phyloP scores from a whole-genome alignment of 2,797 vertebrate genomes.

The Dicrostonyx torquatus region DNA sequence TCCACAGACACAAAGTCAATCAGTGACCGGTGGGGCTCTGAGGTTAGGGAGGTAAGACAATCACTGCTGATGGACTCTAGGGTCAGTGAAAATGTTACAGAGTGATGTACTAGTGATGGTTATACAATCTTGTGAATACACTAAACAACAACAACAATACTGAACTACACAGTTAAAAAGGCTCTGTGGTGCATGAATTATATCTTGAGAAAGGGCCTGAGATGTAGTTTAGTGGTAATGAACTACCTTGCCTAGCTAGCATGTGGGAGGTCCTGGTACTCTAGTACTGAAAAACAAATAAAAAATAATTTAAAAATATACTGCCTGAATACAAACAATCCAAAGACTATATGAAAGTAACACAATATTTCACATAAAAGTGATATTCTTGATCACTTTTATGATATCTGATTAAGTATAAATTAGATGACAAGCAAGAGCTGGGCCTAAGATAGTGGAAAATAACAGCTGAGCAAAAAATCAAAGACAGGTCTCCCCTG shows the following conservation, averaged over 20 bases:
- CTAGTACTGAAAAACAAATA: not conserved
- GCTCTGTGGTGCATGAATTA: not conserved
- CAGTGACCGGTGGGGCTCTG: not conserved
- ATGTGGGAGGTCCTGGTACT: not conserved
- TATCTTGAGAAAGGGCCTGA: not conserved
- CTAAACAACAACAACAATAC: not conserved
- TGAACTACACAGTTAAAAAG: not conserved
- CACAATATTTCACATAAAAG: not conserved
- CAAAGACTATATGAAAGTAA: slow-evolving; percentile 22
- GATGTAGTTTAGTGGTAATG: not conserved
- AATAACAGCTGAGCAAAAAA: not conserved
- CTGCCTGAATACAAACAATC: not conserved
- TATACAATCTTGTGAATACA: not conserved
- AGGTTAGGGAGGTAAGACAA: not conserved
- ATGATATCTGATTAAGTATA: not conserved
- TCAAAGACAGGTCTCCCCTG: not conserved
- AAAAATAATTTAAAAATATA: not conserved
- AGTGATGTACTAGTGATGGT: not conserved
- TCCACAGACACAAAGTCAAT: not conserved
- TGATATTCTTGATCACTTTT: not conserved
- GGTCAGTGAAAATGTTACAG: not conserved
- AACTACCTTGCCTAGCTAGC: not conserved
- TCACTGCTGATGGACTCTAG: not conserved
- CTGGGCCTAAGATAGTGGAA: not conserved
- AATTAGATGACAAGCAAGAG: not conserved